These are phyloP conservation scores for Uloborus diversus DNA, from an alignment of 1,140 invertebrate genomes.

Conservation along the genomic window DNA sequence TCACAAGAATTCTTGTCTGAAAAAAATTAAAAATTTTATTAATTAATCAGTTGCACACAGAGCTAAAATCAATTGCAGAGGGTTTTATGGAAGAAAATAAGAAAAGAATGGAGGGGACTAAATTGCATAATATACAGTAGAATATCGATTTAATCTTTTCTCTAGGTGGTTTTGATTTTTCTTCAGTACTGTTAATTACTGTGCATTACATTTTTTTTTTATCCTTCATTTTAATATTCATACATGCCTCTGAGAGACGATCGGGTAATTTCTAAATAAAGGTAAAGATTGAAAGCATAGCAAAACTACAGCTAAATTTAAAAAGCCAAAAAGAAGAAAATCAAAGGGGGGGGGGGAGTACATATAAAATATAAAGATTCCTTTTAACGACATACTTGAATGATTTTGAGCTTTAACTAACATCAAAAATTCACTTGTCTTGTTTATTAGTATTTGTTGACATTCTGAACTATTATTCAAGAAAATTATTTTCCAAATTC, in stretches of 20 bases:
- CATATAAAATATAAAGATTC: background rate
- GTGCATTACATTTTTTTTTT: background rate
- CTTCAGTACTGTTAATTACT: too few relatives aligned
- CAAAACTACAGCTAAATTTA: too few relatives aligned
- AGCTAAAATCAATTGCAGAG: background rate
- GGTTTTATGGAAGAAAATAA: background rate
- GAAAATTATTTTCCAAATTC: background rate
- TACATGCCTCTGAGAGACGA: background rate
- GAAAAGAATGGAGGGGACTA: background rate
- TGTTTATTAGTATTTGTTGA: background rate
- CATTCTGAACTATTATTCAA: background rate
- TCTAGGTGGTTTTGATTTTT: too few relatives aligned
- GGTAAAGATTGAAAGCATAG: too few relatives aligned
- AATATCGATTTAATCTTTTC: background rate
- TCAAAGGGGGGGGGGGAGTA: too few relatives aligned
- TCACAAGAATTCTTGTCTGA: conserved; percentile 25
- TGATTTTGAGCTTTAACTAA: background rate
- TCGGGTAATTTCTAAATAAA: background rate
- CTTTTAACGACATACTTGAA: background rate
- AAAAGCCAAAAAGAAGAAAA: too few relatives aligned
- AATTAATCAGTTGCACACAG: background rate
- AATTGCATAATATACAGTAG: background rate
- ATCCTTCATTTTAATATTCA: background rate
- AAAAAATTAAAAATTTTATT: background rate
- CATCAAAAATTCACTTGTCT: background rate